Evolutionary conservation across 2,797 vertebrate genomes (phyloP), one percentile per base, ranked within the genome.

Genomic region (Alosa sapidissima): DNA sequence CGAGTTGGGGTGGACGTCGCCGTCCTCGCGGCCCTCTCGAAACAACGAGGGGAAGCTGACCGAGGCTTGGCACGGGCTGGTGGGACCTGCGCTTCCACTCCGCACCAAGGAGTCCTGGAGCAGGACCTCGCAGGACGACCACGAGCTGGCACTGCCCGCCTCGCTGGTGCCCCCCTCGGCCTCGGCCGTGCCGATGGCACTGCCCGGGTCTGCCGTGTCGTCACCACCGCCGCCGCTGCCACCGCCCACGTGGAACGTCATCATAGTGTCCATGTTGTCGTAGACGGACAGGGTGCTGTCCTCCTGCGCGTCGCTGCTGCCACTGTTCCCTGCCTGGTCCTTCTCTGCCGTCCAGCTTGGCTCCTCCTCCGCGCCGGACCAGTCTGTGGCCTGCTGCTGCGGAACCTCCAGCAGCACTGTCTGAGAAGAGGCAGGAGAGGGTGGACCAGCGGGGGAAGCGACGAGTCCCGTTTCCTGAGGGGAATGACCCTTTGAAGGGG

Each of bases 91-190:
- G 0, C 90, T 88, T 0, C 55, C 84, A 54, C 75, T 87, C 62
- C 84, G 84, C 10, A 60, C 81, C 11, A 81, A 83, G 3, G 54
- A 4, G 3, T 94, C 93, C 82, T 92, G 58, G 45, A 94, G 95
- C 28, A 93, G 86, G 16, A 94, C 85, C 65, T 95, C 95, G 0
- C 91, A 95, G 81, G 94, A 96, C 7, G 94, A 96, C 93, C 94
- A 95, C 13, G 93, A 92, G 51, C 92, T 92, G n/a, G 86, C 93
- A 55, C 91, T 94, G 28, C 91, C 89, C 0, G 81, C 90, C 48
- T 78, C 14, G 55, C 88, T 90, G 21, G 65, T 72, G 65, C 36
- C 72, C 36, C 72, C 72, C 19, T 78, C 72, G 2, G 14, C 36
- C 72, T 78, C 72, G 41, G 72, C 72, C 19, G 5, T 47, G 0